Percentiles rank a stretch among this genome's conserved stretches.
These are phyloP conservation scores for Aphelenchoides bicaudatus DNA, from an alignment of 2,888 invertebrate genomes.

Conservation along the genomic window DNA sequence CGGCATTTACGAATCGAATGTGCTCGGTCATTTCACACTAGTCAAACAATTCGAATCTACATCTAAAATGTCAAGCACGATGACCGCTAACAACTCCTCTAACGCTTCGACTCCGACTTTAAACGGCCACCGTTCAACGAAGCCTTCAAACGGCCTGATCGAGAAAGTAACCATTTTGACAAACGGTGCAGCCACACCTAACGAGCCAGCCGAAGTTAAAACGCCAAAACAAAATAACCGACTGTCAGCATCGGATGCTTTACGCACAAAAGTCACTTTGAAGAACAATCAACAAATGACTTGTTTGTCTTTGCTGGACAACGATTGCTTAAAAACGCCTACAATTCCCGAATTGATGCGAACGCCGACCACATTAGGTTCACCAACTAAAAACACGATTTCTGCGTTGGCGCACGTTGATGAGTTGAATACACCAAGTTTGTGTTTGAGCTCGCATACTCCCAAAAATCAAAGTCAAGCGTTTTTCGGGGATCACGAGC, in stretches of 20 bases:
- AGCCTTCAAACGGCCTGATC: background rate
- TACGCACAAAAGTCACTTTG: slow-evolving; percentile 20
- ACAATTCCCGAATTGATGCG: slow-evolving; percentile 40
- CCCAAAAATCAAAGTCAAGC: slow-evolving; percentile 36
- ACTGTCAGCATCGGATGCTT: slow-evolving; percentile 6
- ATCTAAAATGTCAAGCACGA: slow-evolving; percentile 9
- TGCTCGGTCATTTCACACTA: background rate
- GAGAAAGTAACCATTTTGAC: slow-evolving; percentile 7
- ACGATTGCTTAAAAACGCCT: slow-evolving; percentile 39
- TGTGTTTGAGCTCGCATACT: slow-evolving; percentile 40
- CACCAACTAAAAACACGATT: slow-evolving; percentile 35
- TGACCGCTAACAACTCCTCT: slow-evolving; percentile 3
- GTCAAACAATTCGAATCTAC: background rate
- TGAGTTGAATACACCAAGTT: slow-evolving; percentile 40
- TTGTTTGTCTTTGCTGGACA: slow-evolving; percentile 29
- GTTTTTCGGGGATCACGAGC: slow-evolving; percentile 44
- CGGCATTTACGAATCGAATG: background rate
- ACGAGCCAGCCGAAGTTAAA: background rate
- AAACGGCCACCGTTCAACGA: background rate
- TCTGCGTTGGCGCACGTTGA: slow-evolving; percentile 38
- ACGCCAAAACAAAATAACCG: background rate
- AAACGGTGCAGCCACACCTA: background rate
- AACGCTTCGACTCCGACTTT: slow-evolving; percentile 4
- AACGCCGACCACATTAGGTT: slow-evolving; percentile 37
- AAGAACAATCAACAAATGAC: slow-evolving; percentile 34